These are phyloP conservation scores for Perca schrenkii DNA, from an alignment of 2,113 vertebrate species.

Conservation along the genomic window DNA sequence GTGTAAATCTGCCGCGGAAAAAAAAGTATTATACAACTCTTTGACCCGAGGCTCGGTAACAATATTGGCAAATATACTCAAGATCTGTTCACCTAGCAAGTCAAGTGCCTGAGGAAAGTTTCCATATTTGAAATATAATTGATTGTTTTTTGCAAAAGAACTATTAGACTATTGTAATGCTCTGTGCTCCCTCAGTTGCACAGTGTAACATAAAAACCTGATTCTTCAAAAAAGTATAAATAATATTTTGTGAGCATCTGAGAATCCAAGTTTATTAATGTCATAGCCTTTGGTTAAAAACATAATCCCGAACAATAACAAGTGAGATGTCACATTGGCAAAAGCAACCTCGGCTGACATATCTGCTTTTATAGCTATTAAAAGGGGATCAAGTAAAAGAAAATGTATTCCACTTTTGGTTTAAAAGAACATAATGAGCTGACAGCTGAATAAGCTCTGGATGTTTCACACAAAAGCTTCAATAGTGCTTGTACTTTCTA, in stretches of 20 bases:
- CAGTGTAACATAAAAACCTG: neutral
- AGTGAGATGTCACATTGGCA: conserved; percentile 42
- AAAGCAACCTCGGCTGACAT: conserved; percentile 22
- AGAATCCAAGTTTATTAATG: conserved; percentile 29
- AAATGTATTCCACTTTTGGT: conserved; percentile 13
- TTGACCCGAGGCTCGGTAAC: conserved; percentile 50
- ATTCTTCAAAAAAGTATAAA: conserved; percentile 25
- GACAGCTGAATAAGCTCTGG: conserved; percentile 19
- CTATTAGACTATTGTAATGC: conserved; percentile 30
- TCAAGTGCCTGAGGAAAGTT: conserved; percentile 43
- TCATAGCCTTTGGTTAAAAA: conserved; percentile 24
- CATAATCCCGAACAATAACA: conserved; percentile 19
- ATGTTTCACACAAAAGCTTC: conserved; percentile 18
- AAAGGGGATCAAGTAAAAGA: conserved; percentile 33
- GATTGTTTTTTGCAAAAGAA: conserved; percentile 36
- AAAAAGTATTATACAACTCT: neutral
- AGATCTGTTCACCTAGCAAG: conserved; percentile 32
- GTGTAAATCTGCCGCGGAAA: conserved; percentile 28
- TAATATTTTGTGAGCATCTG: conserved; percentile 29
- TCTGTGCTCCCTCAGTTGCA: neutral
- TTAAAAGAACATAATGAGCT: conserved; percentile 41
- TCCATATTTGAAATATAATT: conserved; percentile 43
- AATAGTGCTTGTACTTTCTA: neutral
- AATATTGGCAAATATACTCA: conserved; percentile 43
- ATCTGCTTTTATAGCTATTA: conserved; percentile 31